Percentiles rank a stretch among this genome's conserved stretches.
Conservation (phyloP, 2,888 invertebrate genomes). For the Nemotelus pantherinus region DNA sequence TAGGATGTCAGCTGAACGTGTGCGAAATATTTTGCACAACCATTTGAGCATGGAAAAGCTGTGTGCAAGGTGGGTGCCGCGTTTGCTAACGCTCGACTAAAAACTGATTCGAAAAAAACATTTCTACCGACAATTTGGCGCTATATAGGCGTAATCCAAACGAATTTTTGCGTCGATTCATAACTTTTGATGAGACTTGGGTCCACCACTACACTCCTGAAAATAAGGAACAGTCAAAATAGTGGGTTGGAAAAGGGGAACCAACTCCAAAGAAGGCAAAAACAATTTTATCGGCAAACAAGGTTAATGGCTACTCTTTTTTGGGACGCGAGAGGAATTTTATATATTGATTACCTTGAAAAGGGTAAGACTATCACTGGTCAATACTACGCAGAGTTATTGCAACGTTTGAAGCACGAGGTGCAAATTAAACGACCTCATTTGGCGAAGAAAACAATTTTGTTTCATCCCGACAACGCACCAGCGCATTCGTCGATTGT, state of each 20-base stretch:
- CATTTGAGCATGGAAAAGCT: no score
- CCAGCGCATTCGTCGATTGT: neutral
- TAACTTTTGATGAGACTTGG: slow-evolving; percentile 35
- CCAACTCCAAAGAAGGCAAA: slow-evolving; percentile 38
- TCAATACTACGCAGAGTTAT: slow-evolving; percentile 32
- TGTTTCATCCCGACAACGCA: neutral
- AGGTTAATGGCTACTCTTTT: neutral
- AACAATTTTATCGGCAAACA: slow-evolving; percentile 26
- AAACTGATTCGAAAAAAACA: no score
- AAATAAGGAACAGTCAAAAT: slow-evolving; percentile 33
- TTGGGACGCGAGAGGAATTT: slow-evolving; percentile 8
- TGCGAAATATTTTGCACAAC: no score
- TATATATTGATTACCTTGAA: slow-evolving; percentile 34
- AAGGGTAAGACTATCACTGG: slow-evolving; percentile 34
- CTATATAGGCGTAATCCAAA: slow-evolving; percentile 35
- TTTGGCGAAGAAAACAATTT: slow-evolving; percentile 10
- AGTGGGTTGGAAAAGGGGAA: slow-evolving; percentile 34
- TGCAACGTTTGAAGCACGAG: neutral
- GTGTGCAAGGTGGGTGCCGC: no score
- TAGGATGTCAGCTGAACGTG: no score
- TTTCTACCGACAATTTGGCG: slow-evolving; percentile 8
- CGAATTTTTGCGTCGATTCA: slow-evolving; percentile 35
- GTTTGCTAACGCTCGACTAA: no score
- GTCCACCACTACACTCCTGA: slow-evolving; percentile 36
- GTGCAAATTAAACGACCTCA: slow-evolving; percentile 12